Conservation (phyloP, 1,140 invertebrate genomes). For the Apis dorsata region DNA sequence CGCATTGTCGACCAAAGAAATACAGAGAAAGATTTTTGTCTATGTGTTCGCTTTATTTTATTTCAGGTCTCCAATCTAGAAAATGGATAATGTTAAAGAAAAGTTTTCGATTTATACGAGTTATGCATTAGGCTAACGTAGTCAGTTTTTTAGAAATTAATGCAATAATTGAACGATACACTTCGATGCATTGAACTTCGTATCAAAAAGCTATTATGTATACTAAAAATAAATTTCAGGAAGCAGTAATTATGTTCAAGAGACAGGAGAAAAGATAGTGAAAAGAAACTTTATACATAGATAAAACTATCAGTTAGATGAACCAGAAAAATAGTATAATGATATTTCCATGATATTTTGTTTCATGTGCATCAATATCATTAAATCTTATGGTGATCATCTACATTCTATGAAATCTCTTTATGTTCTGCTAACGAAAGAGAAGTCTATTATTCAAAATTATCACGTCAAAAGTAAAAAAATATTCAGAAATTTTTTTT, state of each 20-base stretch:
- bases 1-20: background rate
- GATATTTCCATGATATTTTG: slow-evolving; percentile 56
- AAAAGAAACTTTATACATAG: slow-evolving; percentile 36
- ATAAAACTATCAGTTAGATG: slow-evolving; percentile 53
- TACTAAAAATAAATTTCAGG: slow-evolving; percentile 58
- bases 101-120: slow-evolving; percentile 1
- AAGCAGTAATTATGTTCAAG: slow-evolving; percentile 5
- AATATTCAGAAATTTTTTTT: background rate
- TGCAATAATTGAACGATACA: slow-evolving; percentile 48
- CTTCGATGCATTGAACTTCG: slow-evolving; percentile 39
- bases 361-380: slow-evolving; percentile 54
- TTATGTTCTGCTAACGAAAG: slow-evolving; percentile 10
- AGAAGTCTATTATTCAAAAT: background rate
- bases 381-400: slow-evolving; percentile 47
- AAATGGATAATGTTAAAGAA: slow-evolving; percentile 46
- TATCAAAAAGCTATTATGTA: slow-evolving; percentile 59
- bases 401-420: slow-evolving; percentile 16
- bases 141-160: slow-evolving; percentile 49
- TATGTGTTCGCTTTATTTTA: slow-evolving; percentile 23
- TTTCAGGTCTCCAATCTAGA: slow-evolving; percentile 7
- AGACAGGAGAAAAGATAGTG: slow-evolving; percentile 9
- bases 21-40: background rate
- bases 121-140: slow-evolving; percentile 22
- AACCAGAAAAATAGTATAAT: slow-evolving; percentile 62
- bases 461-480: background rate